These are phyloP conservation scores for Stegana nigrithorax DNA, from an alignment of 2,888 invertebrate species.

Conservation along the genomic window DNA sequence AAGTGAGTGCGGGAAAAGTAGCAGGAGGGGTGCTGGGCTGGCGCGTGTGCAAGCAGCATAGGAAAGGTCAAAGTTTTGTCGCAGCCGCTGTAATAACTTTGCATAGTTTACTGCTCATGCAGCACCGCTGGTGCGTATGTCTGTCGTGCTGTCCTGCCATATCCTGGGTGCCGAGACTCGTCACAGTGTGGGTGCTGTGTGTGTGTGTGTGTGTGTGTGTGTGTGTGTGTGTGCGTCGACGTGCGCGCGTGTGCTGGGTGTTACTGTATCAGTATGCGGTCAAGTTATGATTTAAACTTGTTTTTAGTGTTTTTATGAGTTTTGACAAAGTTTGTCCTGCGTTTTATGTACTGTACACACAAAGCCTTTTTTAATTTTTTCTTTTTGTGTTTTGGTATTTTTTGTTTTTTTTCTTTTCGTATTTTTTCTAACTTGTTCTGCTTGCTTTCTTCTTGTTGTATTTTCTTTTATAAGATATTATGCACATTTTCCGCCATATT, in stretches of 20 bases:
- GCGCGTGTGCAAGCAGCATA: too few relatives aligned
- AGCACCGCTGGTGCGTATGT: background rate
- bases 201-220: background rate
- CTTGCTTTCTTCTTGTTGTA: constrained; percentile 7
- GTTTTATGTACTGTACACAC: background rate
- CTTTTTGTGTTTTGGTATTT: constrained; percentile 23
- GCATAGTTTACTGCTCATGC: constrained; percentile 1
- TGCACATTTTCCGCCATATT: constrained; percentile 24
- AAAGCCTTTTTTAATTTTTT: constrained; percentile 26
- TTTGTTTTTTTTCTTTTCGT: constrained; percentile 1
- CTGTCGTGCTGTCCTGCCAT: background rate
- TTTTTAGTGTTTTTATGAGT: constrained; percentile 17
- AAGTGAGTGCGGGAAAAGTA: background rate
- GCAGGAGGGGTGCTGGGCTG: background rate
- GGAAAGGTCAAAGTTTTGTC: constrained; percentile 15
- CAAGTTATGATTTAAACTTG: constrained; percentile 19
- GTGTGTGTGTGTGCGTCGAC: background rate
- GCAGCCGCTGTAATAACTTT: background rate
- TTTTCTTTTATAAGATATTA: background rate
- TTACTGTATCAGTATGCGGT: constrained; percentile 7
- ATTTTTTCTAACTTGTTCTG: background rate
- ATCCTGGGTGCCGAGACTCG: too few relatives aligned
- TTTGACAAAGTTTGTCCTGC: constrained; percentile 9
- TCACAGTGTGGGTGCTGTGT: background rate
- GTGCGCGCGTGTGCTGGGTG: background rate